phyloP scores from a whole-genome alignment of 2,797 vertebrate species.

The Chelmon rostratus region DNA sequence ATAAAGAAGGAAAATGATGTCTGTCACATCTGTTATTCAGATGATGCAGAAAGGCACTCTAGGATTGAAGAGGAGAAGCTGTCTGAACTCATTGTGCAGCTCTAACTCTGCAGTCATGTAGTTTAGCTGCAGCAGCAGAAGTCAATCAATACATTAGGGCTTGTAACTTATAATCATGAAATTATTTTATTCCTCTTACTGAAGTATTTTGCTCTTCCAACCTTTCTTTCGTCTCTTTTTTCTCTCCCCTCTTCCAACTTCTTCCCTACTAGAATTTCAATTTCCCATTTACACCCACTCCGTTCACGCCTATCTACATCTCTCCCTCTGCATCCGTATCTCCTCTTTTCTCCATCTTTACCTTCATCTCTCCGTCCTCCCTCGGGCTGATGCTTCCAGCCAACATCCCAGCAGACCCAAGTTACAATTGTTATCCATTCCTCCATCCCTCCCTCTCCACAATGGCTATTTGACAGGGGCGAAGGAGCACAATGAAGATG shows the following conservation, averaged over 20 bases:
- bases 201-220: not conserved
- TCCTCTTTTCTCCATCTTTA: constrained; percentile 9
- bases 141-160: not conserved
- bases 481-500: constrained; percentile 34
- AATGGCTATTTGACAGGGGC: constrained; percentile 46
- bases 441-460: constrained; percentile 36
- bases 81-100: not conserved
- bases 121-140: constrained; percentile 18
- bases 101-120: not conserved
- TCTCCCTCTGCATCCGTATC: constrained; percentile 8
- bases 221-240: not conserved
- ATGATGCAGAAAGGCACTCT: not conserved
- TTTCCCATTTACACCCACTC: constrained; percentile 8
- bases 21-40: not conserved
- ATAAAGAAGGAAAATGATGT: not conserved
- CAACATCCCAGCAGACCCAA: constrained; percentile 56
- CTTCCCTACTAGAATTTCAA: constrained; percentile 1
- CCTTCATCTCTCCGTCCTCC: not conserved
- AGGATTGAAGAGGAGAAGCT: constrained; percentile 5
- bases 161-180: constrained; percentile 16
- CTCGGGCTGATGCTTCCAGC: constrained; percentile 42
- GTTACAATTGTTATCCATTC: constrained; percentile 54
- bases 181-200: not conserved
- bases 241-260: not conserved
- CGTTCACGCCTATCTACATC: constrained; percentile 16